phyloP scores from a whole-genome alignment of 1,140 invertebrate species.

The Magallana gigas region DNA sequence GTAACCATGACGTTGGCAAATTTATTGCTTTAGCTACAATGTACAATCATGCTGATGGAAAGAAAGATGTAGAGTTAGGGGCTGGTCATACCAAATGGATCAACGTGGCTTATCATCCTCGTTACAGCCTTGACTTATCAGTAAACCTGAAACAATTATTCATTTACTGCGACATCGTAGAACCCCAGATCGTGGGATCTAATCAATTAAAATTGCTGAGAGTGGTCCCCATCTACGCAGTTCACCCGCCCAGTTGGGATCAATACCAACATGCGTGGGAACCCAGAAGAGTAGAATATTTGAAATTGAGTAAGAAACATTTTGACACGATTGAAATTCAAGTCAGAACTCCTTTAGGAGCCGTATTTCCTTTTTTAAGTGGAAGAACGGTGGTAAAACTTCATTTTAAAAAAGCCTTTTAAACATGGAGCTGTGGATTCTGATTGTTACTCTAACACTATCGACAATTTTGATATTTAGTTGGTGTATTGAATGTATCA shows the following conservation, averaged over 20 bases:
- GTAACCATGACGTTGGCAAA: too few species aligned
- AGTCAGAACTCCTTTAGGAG: not conserved
- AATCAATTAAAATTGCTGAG: not conserved
- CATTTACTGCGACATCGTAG: not conserved
- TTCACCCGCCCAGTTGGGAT: too few species aligned
- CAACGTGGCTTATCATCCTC: not conserved
- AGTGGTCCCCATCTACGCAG: not conserved
- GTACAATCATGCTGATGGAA: too few species aligned
- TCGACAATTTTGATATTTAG: too few species aligned
- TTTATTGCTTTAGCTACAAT: not conserved
- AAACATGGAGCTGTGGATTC: not conserved
- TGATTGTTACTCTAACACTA: too few species aligned
- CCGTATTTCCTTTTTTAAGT: not conserved
- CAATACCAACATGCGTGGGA: not conserved
- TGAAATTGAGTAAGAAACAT: not conserved
- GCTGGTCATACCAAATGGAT: not conserved
- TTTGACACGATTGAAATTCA: not conserved
- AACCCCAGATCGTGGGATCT: not conserved
- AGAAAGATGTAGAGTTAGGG: not conserved
- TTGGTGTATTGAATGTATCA: not conserved
- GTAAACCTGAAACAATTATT: not conserved
- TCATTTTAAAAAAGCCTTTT: not conserved
- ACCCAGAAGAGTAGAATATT: not conserved
- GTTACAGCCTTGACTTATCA: not conserved
- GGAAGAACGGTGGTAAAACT: not conserved